These are phyloP conservation scores for Monochamus saltuarius DNA, from an alignment of 1,140 invertebrate species.

Conservation along the genomic window DNA sequence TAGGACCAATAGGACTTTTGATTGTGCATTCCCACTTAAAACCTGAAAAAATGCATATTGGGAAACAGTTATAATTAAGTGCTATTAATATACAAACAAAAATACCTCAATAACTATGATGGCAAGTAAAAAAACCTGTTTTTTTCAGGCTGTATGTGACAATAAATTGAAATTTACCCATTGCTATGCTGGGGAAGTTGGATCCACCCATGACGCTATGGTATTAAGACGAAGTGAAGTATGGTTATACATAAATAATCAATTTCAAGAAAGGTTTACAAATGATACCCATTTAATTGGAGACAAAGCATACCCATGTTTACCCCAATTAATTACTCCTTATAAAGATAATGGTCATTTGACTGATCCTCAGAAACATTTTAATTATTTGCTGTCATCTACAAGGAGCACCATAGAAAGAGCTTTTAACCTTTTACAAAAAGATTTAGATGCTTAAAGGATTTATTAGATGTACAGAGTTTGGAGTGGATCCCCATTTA, in stretches of 20 bases:
- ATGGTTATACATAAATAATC: neutral
- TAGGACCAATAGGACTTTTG: too few relatives aligned
- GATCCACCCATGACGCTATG: neutral
- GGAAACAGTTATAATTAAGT: too few relatives aligned
- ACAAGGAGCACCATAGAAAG: conserved; percentile 17
- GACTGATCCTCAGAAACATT: conserved; percentile 10
- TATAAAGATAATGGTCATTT: conserved; percentile 14
- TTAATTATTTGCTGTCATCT: conserved; percentile 8
- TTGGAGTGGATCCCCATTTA: conserved; percentile 12
- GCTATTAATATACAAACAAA: too few relatives aligned
- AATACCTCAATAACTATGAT: too few relatives aligned
- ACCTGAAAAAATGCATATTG: too few relatives aligned
- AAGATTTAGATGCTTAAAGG: conserved; percentile 14
- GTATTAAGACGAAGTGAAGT: conserved; percentile 6
- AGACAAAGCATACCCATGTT: conserved; percentile 6
- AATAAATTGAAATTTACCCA: neutral
- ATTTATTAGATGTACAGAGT: conserved; percentile 17
- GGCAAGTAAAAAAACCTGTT: too few relatives aligned
- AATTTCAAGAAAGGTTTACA: neutral
- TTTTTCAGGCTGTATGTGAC: neutral
- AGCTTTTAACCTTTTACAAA: conserved; percentile 15
- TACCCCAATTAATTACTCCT: conserved; percentile 3
- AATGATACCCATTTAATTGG: conserved; percentile 4
- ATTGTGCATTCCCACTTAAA: too few relatives aligned
- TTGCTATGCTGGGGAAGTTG: neutral